Conservation (phyloP, 2,797 vertebrate genomes). For the Mus caroli region DNA sequence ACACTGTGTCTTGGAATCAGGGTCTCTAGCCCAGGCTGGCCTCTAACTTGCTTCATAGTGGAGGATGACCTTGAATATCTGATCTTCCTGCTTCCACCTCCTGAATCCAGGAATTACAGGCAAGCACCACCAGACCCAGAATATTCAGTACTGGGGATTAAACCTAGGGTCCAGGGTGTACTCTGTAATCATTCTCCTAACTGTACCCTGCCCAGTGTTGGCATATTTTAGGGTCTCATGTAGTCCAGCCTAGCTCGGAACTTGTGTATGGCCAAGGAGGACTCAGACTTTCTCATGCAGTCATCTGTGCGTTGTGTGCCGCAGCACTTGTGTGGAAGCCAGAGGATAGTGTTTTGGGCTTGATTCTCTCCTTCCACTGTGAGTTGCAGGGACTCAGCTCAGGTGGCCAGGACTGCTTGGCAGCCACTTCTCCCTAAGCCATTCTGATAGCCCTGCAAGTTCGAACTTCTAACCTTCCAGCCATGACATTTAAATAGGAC, state of each 20-base stretch:
- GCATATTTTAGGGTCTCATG: neutral
- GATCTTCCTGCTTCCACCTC: neutral
- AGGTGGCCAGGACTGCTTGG: neutral
- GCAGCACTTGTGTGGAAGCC: fast-evolving
- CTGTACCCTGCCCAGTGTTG: neutral
- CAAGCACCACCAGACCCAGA: neutral
- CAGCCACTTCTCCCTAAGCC: neutral
- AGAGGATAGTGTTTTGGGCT: neutral
- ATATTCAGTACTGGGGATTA: neutral
- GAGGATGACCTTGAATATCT: neutral
- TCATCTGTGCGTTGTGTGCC: neutral
- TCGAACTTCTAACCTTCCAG: neutral
- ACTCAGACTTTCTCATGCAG: neutral
- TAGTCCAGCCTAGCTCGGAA: neutral
- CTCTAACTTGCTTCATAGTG: neutral
- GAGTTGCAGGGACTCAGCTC: neutral
- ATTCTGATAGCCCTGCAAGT: too few relatives aligned
- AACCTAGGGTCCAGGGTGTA: neutral
- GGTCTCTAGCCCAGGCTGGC: neutral
- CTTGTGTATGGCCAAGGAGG: neutral
- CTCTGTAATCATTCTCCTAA: neutral
- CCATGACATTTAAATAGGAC: neutral
- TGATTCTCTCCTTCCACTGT: neutral
- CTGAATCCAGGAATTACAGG: neutral
- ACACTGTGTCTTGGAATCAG: neutral